These are phyloP conservation scores for Ectropis crepuscularia DNA, from an alignment of 2,888 invertebrate species.

Conservation along the genomic window DNA sequence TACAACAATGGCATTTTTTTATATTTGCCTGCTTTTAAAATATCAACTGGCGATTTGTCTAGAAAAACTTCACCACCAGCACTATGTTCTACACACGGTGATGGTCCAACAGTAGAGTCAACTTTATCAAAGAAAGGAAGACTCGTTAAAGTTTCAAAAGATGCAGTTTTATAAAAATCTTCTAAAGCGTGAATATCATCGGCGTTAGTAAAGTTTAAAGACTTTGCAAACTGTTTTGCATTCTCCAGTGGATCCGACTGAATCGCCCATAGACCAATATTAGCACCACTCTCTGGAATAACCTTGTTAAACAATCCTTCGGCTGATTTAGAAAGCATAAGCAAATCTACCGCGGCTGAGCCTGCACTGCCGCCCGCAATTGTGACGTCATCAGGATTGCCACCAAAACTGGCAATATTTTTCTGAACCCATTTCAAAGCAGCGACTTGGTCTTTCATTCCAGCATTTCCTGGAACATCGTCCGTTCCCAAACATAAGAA, in stretches of 20 bases:
- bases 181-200: slow-evolving; percentile 56
- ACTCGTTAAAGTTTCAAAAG: slow-evolving; percentile 47
- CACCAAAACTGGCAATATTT: slow-evolving; percentile 65
- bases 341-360: slow-evolving; percentile 55
- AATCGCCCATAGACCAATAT: slow-evolving; percentile 47
- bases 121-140: slow-evolving; percentile 20
- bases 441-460: slow-evolving; percentile 68
- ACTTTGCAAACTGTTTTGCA: slow-evolving; percentile 56
- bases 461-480: slow-evolving; percentile 66
- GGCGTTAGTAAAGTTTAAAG: slow-evolving; percentile 49
- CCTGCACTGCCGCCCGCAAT: slow-evolving; percentile 65
- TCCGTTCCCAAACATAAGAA: slow-evolving; percentile 66
- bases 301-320: slow-evolving; percentile 61
- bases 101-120: slow-evolving; percentile 40
- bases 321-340: slow-evolving; percentile 58
- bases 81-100: slow-evolving; percentile 48
- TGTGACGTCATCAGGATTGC: slow-evolving; percentile 66
- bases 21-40: slow-evolving; percentile 50
- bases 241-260: slow-evolving; percentile 59
- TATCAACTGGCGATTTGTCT: slow-evolving; percentile 51
- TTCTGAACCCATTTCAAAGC: slow-evolving; percentile 59
- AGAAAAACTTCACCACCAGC: slow-evolving; percentile 48
- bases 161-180: slow-evolving; percentile 57
- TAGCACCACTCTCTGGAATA: slow-evolving; percentile 61
- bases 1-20: slow-evolving; percentile 56